A percentile compares a stretch with the other conserved stretches of the same genome.
Conservation (phyloP, 2,797 vertebrate genomes). For the Eulemur albifrons region DNA sequence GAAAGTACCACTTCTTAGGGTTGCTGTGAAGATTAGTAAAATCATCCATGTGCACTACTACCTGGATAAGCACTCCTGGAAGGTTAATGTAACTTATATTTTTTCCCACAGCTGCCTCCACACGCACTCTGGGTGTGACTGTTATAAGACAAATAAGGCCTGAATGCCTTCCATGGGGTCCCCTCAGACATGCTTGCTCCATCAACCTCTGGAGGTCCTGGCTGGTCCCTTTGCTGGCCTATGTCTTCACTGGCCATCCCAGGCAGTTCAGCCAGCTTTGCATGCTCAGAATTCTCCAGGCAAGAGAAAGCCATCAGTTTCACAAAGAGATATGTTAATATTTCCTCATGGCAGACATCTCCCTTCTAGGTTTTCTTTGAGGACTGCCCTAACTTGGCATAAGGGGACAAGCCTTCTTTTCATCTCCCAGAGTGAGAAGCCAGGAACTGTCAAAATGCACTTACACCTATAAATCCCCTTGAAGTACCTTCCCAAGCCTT, state of each 20-base stretch:
- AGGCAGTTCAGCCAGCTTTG: background rate
- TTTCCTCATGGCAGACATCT: background rate
- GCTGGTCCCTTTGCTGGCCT: fast-evolving
- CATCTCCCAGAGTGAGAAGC: background rate
- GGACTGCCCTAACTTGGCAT: background rate
- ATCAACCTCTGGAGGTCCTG: background rate
- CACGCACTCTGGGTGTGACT: background rate
- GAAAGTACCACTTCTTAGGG: background rate
- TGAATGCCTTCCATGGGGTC: background rate
- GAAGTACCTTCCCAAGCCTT: background rate
- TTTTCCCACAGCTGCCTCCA: background rate
- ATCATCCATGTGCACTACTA: background rate
- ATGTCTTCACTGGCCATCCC: background rate
- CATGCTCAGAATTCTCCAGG: background rate
- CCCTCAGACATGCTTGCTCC: background rate
- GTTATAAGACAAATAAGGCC: background rate
- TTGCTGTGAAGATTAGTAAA: background rate
- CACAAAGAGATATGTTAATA: too few species aligned
- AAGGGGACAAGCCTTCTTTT: background rate
- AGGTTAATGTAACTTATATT: background rate
- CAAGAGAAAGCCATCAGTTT: background rate
- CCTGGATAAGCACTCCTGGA: background rate
- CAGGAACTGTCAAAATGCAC: background rate
- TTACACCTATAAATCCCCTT: background rate
- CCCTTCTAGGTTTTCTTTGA: background rate